phyloP scores from a whole-genome alignment of 1,140 invertebrate genomes.

The Eumaeus atala region DNA sequence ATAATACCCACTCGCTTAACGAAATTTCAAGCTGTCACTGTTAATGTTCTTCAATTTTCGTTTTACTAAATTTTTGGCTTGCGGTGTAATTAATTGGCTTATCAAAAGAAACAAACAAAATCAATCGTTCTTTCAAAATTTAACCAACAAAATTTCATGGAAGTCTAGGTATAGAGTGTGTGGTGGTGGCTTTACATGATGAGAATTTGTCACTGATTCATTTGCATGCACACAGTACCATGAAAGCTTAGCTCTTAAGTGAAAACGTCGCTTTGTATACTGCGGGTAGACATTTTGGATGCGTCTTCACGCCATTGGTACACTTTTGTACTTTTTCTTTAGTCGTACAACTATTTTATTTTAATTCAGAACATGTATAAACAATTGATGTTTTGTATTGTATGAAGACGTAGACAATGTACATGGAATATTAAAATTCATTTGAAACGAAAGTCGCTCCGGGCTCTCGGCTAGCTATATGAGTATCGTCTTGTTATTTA shows the following conservation, averaged over 20 bases:
- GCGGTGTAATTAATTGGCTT: constrained; percentile 73
- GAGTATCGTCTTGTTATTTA: constrained; percentile 3
- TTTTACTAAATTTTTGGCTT: constrained; percentile 68
- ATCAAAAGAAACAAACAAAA: constrained; percentile 30
- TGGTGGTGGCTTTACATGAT: constrained; percentile 69
- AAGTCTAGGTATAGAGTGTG: constrained; percentile 73
- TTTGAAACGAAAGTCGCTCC: not conserved
- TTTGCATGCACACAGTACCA: constrained; percentile 67
- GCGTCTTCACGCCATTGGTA: constrained; percentile 20
- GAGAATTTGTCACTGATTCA: constrained; percentile 54
- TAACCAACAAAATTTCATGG: constrained; percentile 56
- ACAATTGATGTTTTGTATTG: not conserved
- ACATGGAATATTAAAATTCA: not conserved
- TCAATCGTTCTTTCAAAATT: constrained; percentile 60
- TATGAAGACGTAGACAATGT: not conserved
- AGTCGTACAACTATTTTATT: not conserved
- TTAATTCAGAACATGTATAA: not conserved
- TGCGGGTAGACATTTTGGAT: constrained; percentile 32
- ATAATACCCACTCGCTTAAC: constrained; percentile 70
- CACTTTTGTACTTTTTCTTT: not conserved
- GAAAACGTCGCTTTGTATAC: constrained; percentile 53
- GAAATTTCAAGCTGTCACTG: constrained; percentile 66
- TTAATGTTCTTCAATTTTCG: constrained; percentile 65
- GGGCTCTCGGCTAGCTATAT: constrained; percentile 2
- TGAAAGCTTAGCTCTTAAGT: constrained; percentile 61